Evolutionary conservation across 2,113 vertebrate genomes (phyloP).

Genomic region (Pyrgilauda ruficollis): DNA sequence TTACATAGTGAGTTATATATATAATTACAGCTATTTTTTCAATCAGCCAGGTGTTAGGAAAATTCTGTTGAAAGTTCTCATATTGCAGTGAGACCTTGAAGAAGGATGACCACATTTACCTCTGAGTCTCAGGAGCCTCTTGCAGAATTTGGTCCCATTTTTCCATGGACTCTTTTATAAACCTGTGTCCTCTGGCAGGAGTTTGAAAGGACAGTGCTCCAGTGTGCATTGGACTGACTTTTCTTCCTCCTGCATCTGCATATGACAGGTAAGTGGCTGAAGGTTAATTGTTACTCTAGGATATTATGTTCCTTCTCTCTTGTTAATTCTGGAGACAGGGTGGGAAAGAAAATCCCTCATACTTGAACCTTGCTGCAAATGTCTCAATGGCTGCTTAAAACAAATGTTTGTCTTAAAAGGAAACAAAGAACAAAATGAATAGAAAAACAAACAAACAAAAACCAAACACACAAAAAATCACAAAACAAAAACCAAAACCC

Average conservation of each 20-base stretch:
- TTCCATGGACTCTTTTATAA: neutral
- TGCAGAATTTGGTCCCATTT: neutral
- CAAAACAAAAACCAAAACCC: neutral
- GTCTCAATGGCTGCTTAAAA: neutral
- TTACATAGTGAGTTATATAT: neutral
- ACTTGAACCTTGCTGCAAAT: conserved; percentile 11
- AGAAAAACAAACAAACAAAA: neutral
- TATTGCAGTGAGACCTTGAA: neutral
- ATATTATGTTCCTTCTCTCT: conserved; percentile 23
- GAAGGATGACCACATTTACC: neutral
- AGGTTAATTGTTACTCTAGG: conserved; percentile 59
- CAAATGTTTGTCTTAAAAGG: neutral
- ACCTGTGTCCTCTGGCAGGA: neutral
- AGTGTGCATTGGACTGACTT: neutral
- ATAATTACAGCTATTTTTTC: neutral
- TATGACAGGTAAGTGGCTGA: conserved; percentile 27
- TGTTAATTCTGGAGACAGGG: neutral
- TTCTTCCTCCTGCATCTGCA: conserved; percentile 19
- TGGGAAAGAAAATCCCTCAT: neutral
- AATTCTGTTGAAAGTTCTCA: neutral
- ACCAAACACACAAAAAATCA: neutral
- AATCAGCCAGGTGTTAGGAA: neutral
- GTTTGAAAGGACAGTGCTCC: neutral
- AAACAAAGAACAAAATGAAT: neutral
- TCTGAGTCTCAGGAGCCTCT: neutral